Evolutionary conservation across 2,888 invertebrate genomes (phyloP), one percentile per base, ranked within the genome.

Genomic region (Anthoptus insignis): DNA sequence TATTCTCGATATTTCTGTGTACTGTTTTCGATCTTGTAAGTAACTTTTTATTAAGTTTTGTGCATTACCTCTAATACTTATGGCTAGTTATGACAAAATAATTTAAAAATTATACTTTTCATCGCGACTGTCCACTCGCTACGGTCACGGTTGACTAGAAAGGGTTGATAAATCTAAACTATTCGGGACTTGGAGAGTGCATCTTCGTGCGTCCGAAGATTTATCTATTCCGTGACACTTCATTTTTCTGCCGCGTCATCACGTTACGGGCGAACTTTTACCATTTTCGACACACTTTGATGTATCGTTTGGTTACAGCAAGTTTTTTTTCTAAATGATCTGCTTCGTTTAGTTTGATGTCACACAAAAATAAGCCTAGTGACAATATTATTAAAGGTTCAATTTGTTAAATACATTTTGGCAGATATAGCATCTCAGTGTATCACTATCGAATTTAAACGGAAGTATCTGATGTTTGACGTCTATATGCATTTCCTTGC

Each of bases 91-190:
- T n/a, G n/a, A n/a, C 13, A 49, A 49, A 21, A 24, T n/a, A 34
- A 45, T 3, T n/a, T n/a, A n/a, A 1, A 37, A 7, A 14, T 29
- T 37, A 19, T 67, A 70, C 68, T 77, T 75, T 64, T 74, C 34
- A 52, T 1, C 59, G 2, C 67, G 70, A 75, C 71, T 69, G 79
- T 87, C 79, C 82, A 53, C 45, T 64, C 66, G 66, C 76, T 37
- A 75, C 70, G 78, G 87, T 88, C 84, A 88, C 82, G 89, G 82
- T 86, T 81, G 78, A 83, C 72, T 79, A 74, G 83, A 81, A 89
- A 90, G 90, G 91, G 91, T 89, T 90, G 87, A 84, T 86, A 83
- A 81, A 89, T 86, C 83, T 84, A 81, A 85, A 89, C 88, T 86
- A 87, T 88, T 88, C 86, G 74, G 77, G 81, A 86, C 86, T 88